These are phyloP conservation scores for Erinaceus europaeus DNA, from an alignment of 2,113 vertebrate species.

Conservation along the genomic window DNA sequence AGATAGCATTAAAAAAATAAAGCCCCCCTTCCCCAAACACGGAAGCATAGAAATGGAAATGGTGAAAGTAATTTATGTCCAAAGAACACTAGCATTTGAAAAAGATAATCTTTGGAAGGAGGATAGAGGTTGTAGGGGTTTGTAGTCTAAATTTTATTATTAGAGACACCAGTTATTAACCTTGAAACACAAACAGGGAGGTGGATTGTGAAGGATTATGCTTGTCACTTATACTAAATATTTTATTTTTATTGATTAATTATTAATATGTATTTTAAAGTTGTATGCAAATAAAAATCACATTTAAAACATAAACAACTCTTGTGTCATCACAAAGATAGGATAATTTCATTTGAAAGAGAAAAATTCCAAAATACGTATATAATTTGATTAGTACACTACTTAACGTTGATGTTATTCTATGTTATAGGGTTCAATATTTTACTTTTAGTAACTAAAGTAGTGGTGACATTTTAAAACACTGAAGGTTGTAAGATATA, in stretches of 20 bases:
- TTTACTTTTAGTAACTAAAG: conserved; percentile 37
- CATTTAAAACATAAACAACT: conserved; percentile 19
- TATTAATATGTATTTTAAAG: not conserved
- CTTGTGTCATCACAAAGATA: conserved; percentile 6
- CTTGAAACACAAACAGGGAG: not conserved
- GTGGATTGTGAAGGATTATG: not conserved
- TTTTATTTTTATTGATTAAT: not conserved
- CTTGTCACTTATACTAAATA: not conserved
- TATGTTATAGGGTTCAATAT: not conserved
- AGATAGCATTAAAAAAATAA: not conserved
- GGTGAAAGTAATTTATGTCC: not conserved
- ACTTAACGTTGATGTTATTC: conserved; percentile 30
- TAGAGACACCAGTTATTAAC: not conserved
- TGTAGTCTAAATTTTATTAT: not conserved
- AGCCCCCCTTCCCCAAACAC: not conserved
- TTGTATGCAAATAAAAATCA: not conserved
- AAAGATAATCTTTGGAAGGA: not conserved
- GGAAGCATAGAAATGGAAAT: not conserved
- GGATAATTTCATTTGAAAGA: conserved; percentile 29
- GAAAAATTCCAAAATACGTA: not conserved
- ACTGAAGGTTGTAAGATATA: not conserved
- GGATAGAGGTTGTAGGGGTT: not conserved
- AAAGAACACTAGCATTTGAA: not conserved
- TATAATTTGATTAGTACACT: conserved; percentile 16
- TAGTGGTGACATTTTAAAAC: conserved; percentile 46